Evolutionary conservation across 92 coral and sea anemone species (phyloP).

Genomic region (Desmophyllum pertusum): DNA sequence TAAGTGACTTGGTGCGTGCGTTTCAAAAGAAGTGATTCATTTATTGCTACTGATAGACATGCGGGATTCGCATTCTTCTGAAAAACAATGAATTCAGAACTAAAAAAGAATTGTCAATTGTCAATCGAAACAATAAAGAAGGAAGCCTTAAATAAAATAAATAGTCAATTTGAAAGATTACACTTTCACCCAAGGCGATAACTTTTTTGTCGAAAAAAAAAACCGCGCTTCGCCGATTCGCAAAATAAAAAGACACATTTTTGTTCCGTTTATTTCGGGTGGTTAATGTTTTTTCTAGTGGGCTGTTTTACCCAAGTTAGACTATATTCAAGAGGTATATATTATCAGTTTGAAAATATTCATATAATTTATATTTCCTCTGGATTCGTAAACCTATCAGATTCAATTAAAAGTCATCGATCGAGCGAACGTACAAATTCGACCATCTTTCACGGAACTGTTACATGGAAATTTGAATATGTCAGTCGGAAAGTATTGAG

Average conservation of each 20-base stretch:
- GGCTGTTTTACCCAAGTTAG: not conserved
- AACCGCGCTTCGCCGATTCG: not conserved
- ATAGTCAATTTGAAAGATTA: not conserved
- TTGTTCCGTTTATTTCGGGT: not conserved
- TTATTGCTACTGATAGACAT: not conserved
- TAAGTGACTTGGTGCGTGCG: not conserved
- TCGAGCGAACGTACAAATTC: too few species aligned
- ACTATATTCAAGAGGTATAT: too few species aligned
- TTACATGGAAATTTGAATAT: too few species aligned
- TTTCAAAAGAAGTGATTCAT: not conserved
- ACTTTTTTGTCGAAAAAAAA: too few species aligned
- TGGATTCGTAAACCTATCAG: not conserved
- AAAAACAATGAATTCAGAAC: not conserved
- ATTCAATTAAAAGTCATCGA: not conserved
- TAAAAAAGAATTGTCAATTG: conserved; percentile 1
- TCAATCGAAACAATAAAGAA: not conserved
- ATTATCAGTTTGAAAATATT: too few species aligned
- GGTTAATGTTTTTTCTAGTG: not conserved
- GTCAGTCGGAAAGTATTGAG: too few species aligned
- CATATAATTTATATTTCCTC: not conserved
- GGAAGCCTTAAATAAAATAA: not conserved
- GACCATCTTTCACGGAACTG: too few species aligned
- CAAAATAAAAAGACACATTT: not conserved
- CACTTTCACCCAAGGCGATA: not conserved
- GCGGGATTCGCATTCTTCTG: not conserved